Conservation (phyloP, 2,113 vertebrate genomes). For the Panthera tigris region DNA sequence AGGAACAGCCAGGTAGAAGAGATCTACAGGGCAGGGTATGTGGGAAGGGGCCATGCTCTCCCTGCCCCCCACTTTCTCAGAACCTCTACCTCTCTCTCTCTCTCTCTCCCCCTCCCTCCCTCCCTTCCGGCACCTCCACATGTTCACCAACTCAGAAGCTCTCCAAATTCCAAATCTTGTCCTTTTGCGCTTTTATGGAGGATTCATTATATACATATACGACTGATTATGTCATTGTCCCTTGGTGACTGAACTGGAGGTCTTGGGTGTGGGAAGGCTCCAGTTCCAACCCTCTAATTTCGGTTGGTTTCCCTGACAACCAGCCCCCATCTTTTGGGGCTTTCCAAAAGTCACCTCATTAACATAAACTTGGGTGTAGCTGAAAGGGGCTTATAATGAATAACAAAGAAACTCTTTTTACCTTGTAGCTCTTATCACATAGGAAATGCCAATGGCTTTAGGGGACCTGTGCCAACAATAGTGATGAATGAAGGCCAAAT, state of each 20-base stretch:
- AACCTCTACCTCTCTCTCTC: too few relatives aligned
- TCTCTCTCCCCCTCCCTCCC: too few relatives aligned
- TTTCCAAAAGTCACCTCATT: not conserved
- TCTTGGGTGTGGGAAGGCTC: not conserved
- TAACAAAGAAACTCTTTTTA: not conserved
- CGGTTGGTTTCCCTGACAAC: not conserved
- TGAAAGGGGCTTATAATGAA: not conserved
- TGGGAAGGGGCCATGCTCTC: not conserved
- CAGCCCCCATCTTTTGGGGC: not conserved
- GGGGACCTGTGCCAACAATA: not conserved
- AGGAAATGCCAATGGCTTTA: not conserved
- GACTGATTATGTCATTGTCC: not conserved
- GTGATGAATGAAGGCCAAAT: not conserved
- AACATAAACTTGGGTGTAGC: not conserved
- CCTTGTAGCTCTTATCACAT: not conserved
- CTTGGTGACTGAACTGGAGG: not conserved
- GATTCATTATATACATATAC: not conserved
- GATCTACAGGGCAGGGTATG: not conserved
- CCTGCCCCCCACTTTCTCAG: too few relatives aligned
- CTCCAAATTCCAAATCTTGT: too few relatives aligned
- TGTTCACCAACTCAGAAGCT: not conserved
- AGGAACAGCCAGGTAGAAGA: not conserved
- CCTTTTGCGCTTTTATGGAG: not conserved
- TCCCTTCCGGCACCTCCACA: fast-evolving
- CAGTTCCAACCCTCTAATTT: not conserved